Base-by-base conservation (phyloP, 2,888 invertebrate genomes). In the Phytoseiulus persimilis region DNA sequence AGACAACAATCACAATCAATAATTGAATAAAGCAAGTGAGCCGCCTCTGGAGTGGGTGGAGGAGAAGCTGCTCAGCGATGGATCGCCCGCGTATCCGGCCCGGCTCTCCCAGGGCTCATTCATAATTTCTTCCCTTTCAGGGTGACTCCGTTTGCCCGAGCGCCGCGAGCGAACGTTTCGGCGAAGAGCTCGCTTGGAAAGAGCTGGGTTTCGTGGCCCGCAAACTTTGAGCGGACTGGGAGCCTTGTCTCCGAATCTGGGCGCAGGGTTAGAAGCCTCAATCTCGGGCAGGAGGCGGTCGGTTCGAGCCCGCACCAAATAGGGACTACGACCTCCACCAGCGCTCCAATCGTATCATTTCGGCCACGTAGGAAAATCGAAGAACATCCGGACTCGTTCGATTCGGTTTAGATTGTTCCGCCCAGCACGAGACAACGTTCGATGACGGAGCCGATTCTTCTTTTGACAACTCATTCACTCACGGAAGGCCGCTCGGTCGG, bases 1-100 rank as follows among this genome's bases (percentile, higher is more conserved):
- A 65, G 65, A 65, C 65, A 65, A 65, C 65, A 65, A 65, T 65
- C 65, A 65, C 65, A 65, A 65, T 65, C 65, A 65, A 65, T 65
- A 65, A 65, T 65, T 65, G 65, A 65, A 65, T 65, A 65, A 65
- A 65, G 65, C 65, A 65, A 65, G 65, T 65, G 65, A 14, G 18
- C 65, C 65, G 65, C 65, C 65, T 65, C 18, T 65, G 28, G 14
- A 65, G 65, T 65, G 65, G 65, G 65, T 65, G 65, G 65, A 65
- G 65, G 65, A 65, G 65, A 65, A 14, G 65, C 18, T 65, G 65
- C 28, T 23, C 65, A 14, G 65, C 65, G 65, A 65, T 65, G 65
- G 65, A 65, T 65, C 18, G 65, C 65, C 65, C 65, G 65, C 65
- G 65, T 65, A 65, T 65, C 65, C 65, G 65, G 65, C 23, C 65